These are phyloP conservation scores for Dioctria linearis DNA, from an alignment of 2,888 invertebrate genomes.

Conservation along the genomic window DNA sequence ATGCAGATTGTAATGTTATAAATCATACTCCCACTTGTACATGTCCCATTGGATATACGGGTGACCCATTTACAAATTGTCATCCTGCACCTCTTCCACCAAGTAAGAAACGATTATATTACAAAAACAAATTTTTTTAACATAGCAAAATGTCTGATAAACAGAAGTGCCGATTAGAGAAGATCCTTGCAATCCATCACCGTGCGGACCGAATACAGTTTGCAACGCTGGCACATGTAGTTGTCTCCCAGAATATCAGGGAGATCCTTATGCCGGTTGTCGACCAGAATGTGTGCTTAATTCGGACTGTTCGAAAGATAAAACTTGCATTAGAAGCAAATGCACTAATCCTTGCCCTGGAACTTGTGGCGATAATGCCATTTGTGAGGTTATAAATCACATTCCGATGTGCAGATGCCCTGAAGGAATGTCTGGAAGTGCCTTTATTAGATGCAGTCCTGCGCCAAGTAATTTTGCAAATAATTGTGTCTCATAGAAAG, in stretches of 20 bases:
- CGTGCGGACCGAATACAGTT: slow-evolving; percentile 82
- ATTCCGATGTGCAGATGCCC: slow-evolving; percentile 83
- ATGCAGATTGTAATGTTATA: slow-evolving; percentile 76
- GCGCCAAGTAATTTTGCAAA: slow-evolving; percentile 65
- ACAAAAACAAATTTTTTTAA: slow-evolving; percentile 33
- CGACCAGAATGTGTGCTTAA: slow-evolving; percentile 85
- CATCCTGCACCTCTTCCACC: slow-evolving; percentile 64
- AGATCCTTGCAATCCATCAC: slow-evolving; percentile 78
- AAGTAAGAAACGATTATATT: slow-evolving; percentile 56
- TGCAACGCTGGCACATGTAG: slow-evolving; percentile 77
- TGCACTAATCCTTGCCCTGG: slow-evolving; percentile 83
- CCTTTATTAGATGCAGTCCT: slow-evolving; percentile 79
- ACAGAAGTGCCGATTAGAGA: slow-evolving; percentile 69
- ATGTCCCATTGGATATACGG: slow-evolving; percentile 74
- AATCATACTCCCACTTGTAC: slow-evolving; percentile 80
- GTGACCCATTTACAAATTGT: slow-evolving; percentile 74
- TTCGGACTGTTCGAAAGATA: slow-evolving; percentile 78
- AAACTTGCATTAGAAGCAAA: slow-evolving; percentile 80
- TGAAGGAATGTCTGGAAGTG: slow-evolving; percentile 77
- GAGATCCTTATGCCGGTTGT: slow-evolving; percentile 84
- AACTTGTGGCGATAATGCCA: slow-evolving; percentile 82
- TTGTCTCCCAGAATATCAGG: slow-evolving; percentile 82
- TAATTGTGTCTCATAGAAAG: background rate
- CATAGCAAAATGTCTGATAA: slow-evolving; percentile 42
- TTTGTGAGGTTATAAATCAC: slow-evolving; percentile 83